Base-by-base conservation (phyloP, 2,888 invertebrate genomes). In the Drosophila neonasuta region DNA sequence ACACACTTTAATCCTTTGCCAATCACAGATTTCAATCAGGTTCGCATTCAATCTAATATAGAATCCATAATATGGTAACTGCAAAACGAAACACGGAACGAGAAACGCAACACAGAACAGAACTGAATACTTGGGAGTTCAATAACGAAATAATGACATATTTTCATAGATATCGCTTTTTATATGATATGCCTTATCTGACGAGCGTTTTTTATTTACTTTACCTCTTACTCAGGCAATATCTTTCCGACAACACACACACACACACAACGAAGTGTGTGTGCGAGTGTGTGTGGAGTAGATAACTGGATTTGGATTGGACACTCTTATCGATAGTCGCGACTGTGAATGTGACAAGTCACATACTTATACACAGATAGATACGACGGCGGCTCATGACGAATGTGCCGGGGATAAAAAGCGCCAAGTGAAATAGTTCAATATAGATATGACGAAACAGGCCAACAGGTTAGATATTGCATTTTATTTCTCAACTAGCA, bases 111-210 rank as follows among this genome's bases (percentile, higher is more conserved):
- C 46, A 46, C 44, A 32, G 42, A 13, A 39, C 39, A 36, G 15
- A n/a, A 79, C 77, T 74, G 60, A 71, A 70, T 86, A 79, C 84
- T 69, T 66, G 62, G 80, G 73, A 74, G 87, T 83, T 87, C 84
- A 83, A 87, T 84, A 87, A 80, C 71, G 84, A 86, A 84, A 87
- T 87, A 87, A 87, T 84, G 84, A 79, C 86, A 84, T 78, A 86
- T 87, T 79, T 87, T 75, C 80, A 77, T 79, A 86, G 87, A 87
- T 84, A 84, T 87, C 80, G 86, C 84, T 84, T 86, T 82, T 86
- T 87, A 84, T 84, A 87, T 79, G 84, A 77, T 82, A 85, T 68
- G 67, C 64, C 77, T 84, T 87, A 84, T 87, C 84, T 86, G 76
- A 34, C 39, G 48, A 68, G 29, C 65, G 69, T 65, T 71, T 77